Evolutionary conservation across 1,140 invertebrate species (phyloP).

Genomic region (Nixonia krombeini): DNA sequence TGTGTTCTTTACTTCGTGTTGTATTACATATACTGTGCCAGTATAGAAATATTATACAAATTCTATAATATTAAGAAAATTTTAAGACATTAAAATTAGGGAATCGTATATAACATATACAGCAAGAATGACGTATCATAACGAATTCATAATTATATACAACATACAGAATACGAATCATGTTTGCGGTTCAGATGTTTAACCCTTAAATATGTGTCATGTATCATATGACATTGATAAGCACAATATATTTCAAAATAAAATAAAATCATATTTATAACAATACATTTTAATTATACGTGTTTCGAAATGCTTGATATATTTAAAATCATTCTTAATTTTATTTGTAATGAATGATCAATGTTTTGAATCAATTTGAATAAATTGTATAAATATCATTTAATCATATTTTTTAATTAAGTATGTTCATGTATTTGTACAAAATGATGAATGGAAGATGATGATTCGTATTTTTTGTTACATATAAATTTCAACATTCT

Average conservation of each 20-base stretch:
- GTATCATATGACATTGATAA: too few relatives aligned
- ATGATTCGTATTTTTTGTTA: background rate
- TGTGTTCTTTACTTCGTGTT: conserved; percentile 46
- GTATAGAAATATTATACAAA: conserved; percentile 70
- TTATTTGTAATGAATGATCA: too few relatives aligned
- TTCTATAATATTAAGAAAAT: conserved; percentile 53
- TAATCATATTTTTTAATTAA: background rate
- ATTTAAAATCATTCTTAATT: too few relatives aligned
- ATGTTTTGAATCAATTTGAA: too few relatives aligned
- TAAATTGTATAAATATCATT: background rate
- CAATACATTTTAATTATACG: too few relatives aligned
- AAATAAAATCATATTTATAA: too few relatives aligned
- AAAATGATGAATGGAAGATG: too few relatives aligned
- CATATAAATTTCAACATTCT: conserved; percentile 7
- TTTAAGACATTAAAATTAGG: conserved; percentile 51
- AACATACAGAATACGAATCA: background rate
- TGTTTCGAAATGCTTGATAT: too few relatives aligned
- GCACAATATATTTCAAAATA: too few relatives aligned
- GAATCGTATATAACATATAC: conserved; percentile 13
- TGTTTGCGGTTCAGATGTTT: background rate
- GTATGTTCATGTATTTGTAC: too few relatives aligned
- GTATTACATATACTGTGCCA: conserved; percentile 64
- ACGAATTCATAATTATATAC: too few relatives aligned
- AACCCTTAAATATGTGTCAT: background rate
- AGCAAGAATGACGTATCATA: conserved; percentile 1